Evolutionary conservation across 2,797 vertebrate genomes (phyloP).

Genomic region (Coreius guichenoti): DNA sequence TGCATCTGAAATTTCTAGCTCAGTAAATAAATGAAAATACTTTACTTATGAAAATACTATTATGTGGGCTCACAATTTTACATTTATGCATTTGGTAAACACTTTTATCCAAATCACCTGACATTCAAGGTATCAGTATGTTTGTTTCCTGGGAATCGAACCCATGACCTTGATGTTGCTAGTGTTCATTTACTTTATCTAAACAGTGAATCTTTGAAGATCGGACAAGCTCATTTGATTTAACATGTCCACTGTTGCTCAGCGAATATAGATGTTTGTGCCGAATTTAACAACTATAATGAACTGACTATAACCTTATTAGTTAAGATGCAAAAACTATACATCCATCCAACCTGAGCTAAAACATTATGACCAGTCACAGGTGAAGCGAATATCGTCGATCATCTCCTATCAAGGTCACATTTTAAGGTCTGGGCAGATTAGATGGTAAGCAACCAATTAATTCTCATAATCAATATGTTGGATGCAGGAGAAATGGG

Average conservation of each 20-base stretch:
- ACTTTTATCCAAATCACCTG: not conserved
- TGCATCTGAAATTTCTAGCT: conserved; percentile 14
- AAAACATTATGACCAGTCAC: not conserved
- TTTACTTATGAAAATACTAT: not conserved
- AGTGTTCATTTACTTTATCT: not conserved
- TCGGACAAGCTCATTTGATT: not conserved
- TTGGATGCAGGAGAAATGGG: not conserved
- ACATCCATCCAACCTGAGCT: not conserved
- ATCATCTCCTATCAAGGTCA: not conserved
- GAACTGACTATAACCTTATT: not conserved
- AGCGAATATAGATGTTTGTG: not conserved
- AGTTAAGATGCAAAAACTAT: not conserved
- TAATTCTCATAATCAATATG: not conserved
- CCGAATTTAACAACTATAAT: not conserved
- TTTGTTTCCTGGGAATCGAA: not conserved
- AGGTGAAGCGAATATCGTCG: not conserved
- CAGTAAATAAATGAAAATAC: not conserved
- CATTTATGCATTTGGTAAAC: not conserved
- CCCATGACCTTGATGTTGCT: not conserved
- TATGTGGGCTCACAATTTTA: not conserved
- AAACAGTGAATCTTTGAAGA: not conserved
- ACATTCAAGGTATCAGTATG: not conserved
- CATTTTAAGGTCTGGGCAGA: not conserved
- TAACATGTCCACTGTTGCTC: not conserved
- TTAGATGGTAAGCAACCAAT: not conserved